A percentile compares a stretch with the other conserved stretches of the same genome.
phyloP scores from a whole-genome alignment of 2,113 vertebrate genomes.

The Tringa solitaria region DNA sequence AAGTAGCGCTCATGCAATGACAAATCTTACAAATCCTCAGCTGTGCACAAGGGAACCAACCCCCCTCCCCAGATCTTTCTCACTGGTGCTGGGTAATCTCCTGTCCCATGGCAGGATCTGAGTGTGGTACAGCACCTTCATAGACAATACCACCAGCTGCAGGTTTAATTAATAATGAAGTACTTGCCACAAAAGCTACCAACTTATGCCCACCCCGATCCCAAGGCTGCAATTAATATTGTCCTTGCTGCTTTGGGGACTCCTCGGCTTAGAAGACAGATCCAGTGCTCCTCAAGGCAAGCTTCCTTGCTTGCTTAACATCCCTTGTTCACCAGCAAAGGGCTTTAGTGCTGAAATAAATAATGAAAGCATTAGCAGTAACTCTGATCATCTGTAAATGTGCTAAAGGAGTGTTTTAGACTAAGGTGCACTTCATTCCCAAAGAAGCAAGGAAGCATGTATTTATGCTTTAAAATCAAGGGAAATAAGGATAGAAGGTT shows the following conservation, averaged over 20 bases:
- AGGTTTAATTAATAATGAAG: background rate
- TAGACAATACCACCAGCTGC: background rate
- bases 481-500: background rate
- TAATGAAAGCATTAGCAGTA: background rate
- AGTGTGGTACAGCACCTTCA: background rate
- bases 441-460: background rate
- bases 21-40: background rate
- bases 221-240: background rate
- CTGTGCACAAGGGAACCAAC: background rate
- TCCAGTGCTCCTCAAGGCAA: background rate
- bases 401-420: background rate
- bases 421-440: background rate
- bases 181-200: background rate
- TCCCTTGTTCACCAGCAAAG: background rate
- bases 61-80: background rate
- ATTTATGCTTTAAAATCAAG: background rate
- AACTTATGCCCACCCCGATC: background rate
- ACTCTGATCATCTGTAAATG: background rate
- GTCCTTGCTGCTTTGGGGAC: background rate
- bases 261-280: background rate
- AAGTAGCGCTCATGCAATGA: accelerated
- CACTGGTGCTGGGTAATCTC: background rate
- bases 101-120: background rate
- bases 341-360: background rate
- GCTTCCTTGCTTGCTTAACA: background rate